Base-by-base conservation (phyloP, 2,113 vertebrate species). In the Struthio camelus region DNA sequence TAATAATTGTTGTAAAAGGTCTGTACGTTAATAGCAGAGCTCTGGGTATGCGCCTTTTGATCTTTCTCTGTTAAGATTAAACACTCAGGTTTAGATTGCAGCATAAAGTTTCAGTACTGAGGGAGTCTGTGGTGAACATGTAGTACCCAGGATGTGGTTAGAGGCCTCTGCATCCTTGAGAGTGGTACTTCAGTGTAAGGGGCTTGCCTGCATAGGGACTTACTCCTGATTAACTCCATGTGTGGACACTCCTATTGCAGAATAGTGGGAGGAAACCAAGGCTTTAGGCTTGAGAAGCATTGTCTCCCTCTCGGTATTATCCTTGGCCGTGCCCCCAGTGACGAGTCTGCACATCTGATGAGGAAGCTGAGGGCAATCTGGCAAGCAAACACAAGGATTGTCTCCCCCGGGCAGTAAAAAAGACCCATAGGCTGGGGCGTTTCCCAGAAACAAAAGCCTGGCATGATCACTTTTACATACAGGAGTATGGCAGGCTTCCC, bases 201-300 rank as follows among this genome's bases (percentile, higher is more conserved):
- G 48, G 13, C 15, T 87, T 66, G 84, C 61, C 91, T 78, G 58
- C 27, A 28, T 2, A 48, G 69, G 59, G 69, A 81, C n/a, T 89
- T 79, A 62, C 1, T 15, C 42, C n/a, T 96, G 62, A 96, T 94
- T 94, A 94, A 94, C 16, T 95, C 93, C 94, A 95, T 89, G 30
- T 96, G 94, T 92, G 78, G 59, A 91, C 64, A 61, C 32, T 90
- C 53, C 58, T 71, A 42, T 93, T 94, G 87, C 90, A 96, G 46
- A 90, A 93, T 30, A 93, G 32, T 87, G 91, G 87, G 87, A 92
- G 89, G 91, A 89, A 87, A 87, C 70, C 51, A 56, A 75, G 62
- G 64, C 65, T 75, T 79, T 82, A 79, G 65, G 75, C 81, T 85
- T 32, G 38, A 93, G 56, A 50, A 82, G 40, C 50, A 85, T 91